phyloP scores from a whole-genome alignment of 1,140 invertebrate genomes.

The Meloidogyne hapla region DNA sequence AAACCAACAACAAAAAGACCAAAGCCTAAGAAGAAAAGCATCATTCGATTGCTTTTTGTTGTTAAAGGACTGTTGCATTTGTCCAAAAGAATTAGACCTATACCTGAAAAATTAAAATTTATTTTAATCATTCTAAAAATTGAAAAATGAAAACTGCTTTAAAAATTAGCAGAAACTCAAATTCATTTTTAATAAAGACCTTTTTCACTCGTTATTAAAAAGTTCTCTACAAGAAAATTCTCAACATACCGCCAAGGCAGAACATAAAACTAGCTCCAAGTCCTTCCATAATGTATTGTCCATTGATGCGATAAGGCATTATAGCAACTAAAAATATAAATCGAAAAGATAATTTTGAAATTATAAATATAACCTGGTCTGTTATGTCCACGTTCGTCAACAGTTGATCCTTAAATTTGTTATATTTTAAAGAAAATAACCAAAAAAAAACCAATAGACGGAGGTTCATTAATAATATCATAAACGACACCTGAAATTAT shows the following conservation, averaged over 20 bases:
- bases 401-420: conserved; percentile 13
- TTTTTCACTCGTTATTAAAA: too few relatives aligned
- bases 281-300: conserved; percentile 59
- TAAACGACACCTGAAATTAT: conserved; percentile 64
- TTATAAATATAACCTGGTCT: conserved; percentile 5
- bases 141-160: too few relatives aligned
- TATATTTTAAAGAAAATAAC: conserved; percentile 6
- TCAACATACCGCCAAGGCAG: conserved; percentile 44
- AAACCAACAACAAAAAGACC: conserved; percentile 89
- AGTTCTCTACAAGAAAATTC: conserved; percentile 1
- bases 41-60: conserved; percentile 84
- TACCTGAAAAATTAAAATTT: conserved; percentile 67
- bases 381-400: conserved; percentile 17
- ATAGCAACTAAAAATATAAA: conserved; percentile 46
- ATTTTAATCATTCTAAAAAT: too few relatives aligned
- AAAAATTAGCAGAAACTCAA: too few relatives aligned
- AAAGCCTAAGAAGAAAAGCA: conserved; percentile 76
- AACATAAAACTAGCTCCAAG: conserved; percentile 59
- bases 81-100: conserved; percentile 94
- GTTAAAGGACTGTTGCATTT: conserved; percentile 85
- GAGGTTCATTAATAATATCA: conserved; percentile 57
- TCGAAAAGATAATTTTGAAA: neutral
- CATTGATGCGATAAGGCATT: conserved; percentile 53
- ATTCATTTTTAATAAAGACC: too few relatives aligned
- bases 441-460: conserved; percentile 44